phyloP scores from a whole-genome alignment of 2,113 vertebrate genomes.

The Aldabrachelys gigantea region DNA sequence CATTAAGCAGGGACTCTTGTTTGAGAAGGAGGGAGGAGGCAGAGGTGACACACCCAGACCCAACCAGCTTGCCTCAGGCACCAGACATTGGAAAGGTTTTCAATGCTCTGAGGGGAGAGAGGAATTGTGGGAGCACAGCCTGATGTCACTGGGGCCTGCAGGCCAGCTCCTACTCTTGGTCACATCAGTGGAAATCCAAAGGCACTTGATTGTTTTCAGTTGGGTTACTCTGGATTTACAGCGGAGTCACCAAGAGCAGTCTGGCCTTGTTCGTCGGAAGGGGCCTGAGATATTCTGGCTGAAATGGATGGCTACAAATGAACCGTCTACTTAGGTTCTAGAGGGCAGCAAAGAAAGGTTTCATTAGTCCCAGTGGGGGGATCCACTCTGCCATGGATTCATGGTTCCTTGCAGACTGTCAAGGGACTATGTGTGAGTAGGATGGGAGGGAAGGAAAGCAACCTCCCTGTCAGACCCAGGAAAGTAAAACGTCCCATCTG shows the following conservation, averaged over 20 bases:
- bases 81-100: fast-evolving
- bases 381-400: not conserved
- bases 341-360: not conserved
- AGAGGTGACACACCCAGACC: fast-evolving
- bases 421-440: not conserved
- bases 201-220: fast-evolving
- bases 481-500: not conserved
- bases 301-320: not conserved
- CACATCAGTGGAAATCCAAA: fast-evolving
- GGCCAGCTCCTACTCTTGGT: not conserved
- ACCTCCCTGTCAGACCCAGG: not conserved
- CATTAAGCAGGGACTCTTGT: fast-evolving
- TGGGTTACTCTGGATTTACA: not conserved
- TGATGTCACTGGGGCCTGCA: not conserved
- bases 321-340: fast-evolving
- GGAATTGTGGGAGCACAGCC: fast-evolving
- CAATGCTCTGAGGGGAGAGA: not conserved
- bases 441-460: not conserved
- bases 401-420: not conserved
- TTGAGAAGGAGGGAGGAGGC: fast-evolving
- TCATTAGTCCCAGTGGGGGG: not conserved
- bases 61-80: fast-evolving
- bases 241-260: fast-evolving
- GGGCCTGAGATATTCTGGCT: not conserved
- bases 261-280: not conserved